These are phyloP conservation scores for Crotophaga sulcirostris DNA, from an alignment of 2,113 vertebrate species.

Conservation along the genomic window DNA sequence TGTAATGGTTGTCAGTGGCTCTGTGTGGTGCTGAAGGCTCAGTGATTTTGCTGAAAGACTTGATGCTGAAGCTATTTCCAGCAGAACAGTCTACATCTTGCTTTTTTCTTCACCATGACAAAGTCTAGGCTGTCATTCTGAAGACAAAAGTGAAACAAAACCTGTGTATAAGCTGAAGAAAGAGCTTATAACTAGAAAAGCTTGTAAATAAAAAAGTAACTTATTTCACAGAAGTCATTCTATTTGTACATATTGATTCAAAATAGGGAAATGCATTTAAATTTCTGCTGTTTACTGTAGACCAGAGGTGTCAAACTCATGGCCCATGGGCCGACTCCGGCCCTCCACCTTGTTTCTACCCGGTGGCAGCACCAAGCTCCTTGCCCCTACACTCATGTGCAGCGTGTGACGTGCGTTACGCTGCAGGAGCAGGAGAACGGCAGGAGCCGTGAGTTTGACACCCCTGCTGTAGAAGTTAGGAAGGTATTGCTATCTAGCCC, in stretches of 20 bases:
- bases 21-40: neutral
- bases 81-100: rapidly evolving
- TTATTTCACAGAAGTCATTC: no score
- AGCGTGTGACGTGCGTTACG: no score
- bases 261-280: neutral
- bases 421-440: no score
- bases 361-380: no score
- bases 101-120: rapidly evolving
- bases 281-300: neutral
- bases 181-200: neutral
- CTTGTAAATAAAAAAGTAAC: neutral
- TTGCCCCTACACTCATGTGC: no score
- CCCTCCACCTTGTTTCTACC: no score
- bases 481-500: neutral
- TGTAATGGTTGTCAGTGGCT: neutral
- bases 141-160: neutral
- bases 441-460: no score
- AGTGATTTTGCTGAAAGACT: neutral
- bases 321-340: no score
- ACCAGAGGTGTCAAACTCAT: no score
- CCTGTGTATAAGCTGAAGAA: neutral
- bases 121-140: neutral
- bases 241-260: neutral
- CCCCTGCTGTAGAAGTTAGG: neutral
- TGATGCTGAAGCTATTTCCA: neutral